phyloP scores from a whole-genome alignment of 2,888 invertebrate species.

The Iphiclides podalirius region DNA sequence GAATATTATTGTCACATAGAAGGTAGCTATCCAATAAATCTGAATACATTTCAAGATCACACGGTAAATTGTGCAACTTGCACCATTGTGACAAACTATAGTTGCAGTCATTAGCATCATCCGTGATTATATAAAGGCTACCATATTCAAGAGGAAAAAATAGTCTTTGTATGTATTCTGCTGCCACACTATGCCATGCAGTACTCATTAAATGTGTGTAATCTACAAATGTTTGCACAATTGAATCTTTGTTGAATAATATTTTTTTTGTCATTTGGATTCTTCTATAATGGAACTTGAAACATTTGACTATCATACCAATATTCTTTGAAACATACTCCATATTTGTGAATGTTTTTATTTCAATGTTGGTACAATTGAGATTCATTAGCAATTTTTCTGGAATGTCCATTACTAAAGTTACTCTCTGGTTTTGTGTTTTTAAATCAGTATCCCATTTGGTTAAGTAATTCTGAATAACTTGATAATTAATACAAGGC shows the following conservation, averaged over 20 bases:
- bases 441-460: constrained; percentile 40
- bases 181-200: constrained; percentile 42
- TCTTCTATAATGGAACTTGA: constrained; percentile 45
- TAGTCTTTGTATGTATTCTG: constrained; percentile 34
- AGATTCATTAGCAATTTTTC: constrained; percentile 27
- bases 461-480: constrained; percentile 34
- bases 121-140: constrained; percentile 28
- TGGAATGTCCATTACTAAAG: constrained; percentile 35
- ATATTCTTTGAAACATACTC: constrained; percentile 34
- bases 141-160: constrained; percentile 36
- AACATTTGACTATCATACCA: constrained; percentile 38
- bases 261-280: constrained; percentile 39
- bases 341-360: constrained; percentile 32
- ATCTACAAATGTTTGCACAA: constrained; percentile 30
- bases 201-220: constrained; percentile 40
- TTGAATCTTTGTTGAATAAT: constrained; percentile 32
- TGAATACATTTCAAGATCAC: constrained; percentile 30
- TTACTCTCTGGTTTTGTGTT: constrained; percentile 30
- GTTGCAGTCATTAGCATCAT: constrained; percentile 33
- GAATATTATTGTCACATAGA: constrained; percentile 38
- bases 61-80: constrained; percentile 34
- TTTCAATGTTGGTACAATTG: constrained; percentile 36
- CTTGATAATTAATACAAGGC: constrained; percentile 34
- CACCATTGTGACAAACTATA: constrained; percentile 42
- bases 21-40: constrained; percentile 38